phyloP scores from a whole-genome alignment of 1,140 invertebrate species.

The Phymastichus coffea region DNA sequence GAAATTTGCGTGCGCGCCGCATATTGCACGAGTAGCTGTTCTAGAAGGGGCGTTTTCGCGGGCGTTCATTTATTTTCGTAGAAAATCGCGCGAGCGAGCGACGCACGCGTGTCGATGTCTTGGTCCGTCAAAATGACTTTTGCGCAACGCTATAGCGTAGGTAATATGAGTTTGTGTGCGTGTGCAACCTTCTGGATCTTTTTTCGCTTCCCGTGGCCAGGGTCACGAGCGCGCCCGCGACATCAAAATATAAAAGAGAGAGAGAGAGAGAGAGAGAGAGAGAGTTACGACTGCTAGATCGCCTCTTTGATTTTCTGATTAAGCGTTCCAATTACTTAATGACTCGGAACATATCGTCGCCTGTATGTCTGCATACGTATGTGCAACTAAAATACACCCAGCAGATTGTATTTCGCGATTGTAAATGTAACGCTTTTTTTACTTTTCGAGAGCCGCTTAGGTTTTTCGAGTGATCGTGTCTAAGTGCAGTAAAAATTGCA shows the following conservation, averaged over 20 bases:
- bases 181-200: slow-evolving; percentile 24
- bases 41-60: no score
- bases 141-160: slow-evolving; percentile 19
- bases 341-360: neutral
- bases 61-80: slow-evolving; percentile 23
- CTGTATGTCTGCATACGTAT: no score
- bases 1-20: no score
- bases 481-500: no score
- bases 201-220: slow-evolving; percentile 19
- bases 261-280: neutral
- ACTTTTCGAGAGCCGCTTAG: no score
- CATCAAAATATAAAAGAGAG: slow-evolving; percentile 7
- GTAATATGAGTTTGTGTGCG: no score
- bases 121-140: slow-evolving; percentile 6
- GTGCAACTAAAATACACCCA: neutral
- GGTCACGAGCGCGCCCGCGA: neutral
- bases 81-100: neutral
- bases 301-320: slow-evolving; percentile 12
- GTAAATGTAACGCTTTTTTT: neutral
- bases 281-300: no score
- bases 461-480: no score
- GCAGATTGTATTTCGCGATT: neutral
- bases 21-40: no score
- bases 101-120: slow-evolving; percentile 6
- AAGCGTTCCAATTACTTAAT: slow-evolving; percentile 15